Evolutionary conservation across 30 jellyfish, hydroid and myxozoan genomes (phyloP).

Genomic region (Cassiopea xamachana): DNA sequence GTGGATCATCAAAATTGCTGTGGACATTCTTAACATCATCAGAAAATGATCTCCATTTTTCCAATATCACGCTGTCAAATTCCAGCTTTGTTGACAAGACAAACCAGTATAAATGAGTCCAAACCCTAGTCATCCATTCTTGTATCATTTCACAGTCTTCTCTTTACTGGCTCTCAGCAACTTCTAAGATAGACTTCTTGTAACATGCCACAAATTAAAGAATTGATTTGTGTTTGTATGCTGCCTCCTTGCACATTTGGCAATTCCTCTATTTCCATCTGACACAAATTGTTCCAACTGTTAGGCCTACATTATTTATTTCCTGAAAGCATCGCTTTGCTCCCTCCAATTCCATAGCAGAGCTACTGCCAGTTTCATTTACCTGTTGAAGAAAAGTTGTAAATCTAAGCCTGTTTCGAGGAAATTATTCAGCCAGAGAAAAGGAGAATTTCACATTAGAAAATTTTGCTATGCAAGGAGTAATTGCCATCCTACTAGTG

Average conservation of each 20-base stretch:
- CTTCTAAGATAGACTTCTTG: slow-evolving; percentile 18
- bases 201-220: slow-evolving; percentile 55
- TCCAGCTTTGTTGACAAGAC: slow-evolving; percentile 50
- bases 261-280: slow-evolving; percentile 41
- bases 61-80: slow-evolving; percentile 26
- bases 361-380: slow-evolving; percentile 9
- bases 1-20: slow-evolving; percentile 18
- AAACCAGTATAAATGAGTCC: slow-evolving; percentile 46
- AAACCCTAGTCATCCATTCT: slow-evolving; percentile 32
- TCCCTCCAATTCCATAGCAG: slow-evolving; percentile 29
- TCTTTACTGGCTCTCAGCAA: slow-evolving; percentile 26
- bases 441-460: no score
- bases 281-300: slow-evolving; percentile 11
- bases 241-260: slow-evolving; percentile 31
- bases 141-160: slow-evolving; percentile 15
- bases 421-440: no score
- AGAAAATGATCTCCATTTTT: slow-evolving; percentile 43
- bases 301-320: not conserved
- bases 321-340: slow-evolving; percentile 25
- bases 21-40: slow-evolving; percentile 28
- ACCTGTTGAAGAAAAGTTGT: not conserved
- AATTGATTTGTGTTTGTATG: slow-evolving; percentile 22
- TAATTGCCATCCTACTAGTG: not conserved
- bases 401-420: not conserved
- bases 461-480: no score